Conservation (phyloP, 1,140 invertebrate species). For the Ridgeia piscesae region DNA sequence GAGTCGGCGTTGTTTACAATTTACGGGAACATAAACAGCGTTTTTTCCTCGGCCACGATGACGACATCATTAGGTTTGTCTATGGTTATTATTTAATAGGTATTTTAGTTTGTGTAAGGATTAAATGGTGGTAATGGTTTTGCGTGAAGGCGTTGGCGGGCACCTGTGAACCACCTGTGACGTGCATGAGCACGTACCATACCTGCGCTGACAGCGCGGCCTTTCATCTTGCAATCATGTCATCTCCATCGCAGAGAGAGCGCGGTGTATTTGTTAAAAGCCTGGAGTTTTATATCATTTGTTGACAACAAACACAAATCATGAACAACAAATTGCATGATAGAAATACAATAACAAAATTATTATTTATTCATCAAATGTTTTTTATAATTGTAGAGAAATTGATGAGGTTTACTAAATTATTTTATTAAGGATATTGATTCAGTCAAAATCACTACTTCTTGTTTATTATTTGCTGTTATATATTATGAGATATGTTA, state of each 20-base stretch:
- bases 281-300: neutral
- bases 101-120: neutral
- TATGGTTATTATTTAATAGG: conserved; percentile 14
- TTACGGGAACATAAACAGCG: conserved; percentile 49
- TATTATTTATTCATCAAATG: too few relatives aligned
- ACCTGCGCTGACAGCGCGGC: neutral
- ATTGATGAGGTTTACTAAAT: too few relatives aligned
- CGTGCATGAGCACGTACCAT: neutral
- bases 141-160: neutral
- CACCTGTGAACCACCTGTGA: neutral
- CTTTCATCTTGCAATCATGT: neutral
- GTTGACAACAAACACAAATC: neutral
- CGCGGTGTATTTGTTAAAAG: neutral
- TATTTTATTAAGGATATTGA: too few relatives aligned
- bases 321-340: too few relatives aligned
- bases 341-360: too few relatives aligned
- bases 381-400: too few relatives aligned
- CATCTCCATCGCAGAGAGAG: neutral
- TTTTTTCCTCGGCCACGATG: conserved; percentile 58
- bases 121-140: neutral
- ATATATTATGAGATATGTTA: too few relatives aligned
- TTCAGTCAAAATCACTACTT: too few relatives aligned
- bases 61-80: conserved; percentile 57
- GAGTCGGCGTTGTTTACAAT: conserved; percentile 58
- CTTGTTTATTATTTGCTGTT: too few relatives aligned